phyloP scores from a whole-genome alignment of 92 coral and sea anemone genomes.

The Phenganax stokvisi region DNA sequence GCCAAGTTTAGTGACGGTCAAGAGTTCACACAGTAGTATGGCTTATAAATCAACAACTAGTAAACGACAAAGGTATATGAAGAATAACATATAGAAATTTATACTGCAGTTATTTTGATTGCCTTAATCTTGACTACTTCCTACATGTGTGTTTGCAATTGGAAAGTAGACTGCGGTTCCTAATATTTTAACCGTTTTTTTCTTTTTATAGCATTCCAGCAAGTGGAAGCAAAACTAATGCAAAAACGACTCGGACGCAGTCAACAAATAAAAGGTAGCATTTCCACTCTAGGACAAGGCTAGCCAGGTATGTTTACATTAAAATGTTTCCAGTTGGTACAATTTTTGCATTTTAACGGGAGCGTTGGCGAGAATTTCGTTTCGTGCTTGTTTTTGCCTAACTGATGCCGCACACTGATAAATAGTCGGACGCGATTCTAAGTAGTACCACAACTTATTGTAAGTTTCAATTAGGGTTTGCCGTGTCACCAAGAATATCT shows the following conservation, averaged over 20 bases:
- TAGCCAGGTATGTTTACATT: neutral
- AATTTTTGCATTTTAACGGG: neutral
- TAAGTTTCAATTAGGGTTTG: no score
- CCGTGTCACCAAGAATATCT: no score
- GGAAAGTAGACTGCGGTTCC: neutral
- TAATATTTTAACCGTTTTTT: neutral
- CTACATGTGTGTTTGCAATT: neutral
- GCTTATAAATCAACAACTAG: constrained; percentile 15
- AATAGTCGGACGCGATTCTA: no score
- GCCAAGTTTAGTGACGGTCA: constrained; percentile 34
- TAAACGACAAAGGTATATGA: neutral
- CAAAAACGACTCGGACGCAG: constrained; percentile 17
- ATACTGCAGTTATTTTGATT: neutral
- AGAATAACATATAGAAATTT: neutral
- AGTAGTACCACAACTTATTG: no score
- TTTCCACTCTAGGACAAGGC: neutral
- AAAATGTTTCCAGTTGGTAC: neutral
- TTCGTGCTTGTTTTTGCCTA: no score
- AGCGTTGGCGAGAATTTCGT: neutral
- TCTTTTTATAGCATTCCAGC: constrained; percentile 2
- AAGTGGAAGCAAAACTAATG: neutral
- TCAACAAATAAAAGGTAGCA: constrained; percentile 28
- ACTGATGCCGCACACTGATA: no score
- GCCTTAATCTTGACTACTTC: neutral
- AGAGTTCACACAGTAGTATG: constrained; percentile 18